Conservation (phyloP, 1,140 invertebrate genomes). For the Diplogasteroides magnus region DNA sequence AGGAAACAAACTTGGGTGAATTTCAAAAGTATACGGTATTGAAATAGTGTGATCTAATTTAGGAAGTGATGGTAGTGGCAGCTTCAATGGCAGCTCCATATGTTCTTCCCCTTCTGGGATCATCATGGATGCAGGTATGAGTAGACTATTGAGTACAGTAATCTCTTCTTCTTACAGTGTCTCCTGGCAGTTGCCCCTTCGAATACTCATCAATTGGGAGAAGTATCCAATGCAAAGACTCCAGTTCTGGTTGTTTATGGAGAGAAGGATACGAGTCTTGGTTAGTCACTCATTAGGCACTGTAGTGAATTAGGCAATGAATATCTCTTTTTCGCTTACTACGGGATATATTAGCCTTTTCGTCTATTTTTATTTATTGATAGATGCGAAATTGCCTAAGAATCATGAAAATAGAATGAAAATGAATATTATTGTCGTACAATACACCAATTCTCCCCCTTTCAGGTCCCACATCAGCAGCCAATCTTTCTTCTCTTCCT, state of each 20-base stretch:
- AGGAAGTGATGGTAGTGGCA: conserved; percentile 14
- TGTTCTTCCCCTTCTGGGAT: conserved; percentile 18
- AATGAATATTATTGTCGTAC: too few species aligned
- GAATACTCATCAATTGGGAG: conserved; percentile 19
- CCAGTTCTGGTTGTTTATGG: conserved; percentile 24
- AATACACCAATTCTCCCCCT: too few species aligned
- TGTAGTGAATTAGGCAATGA: background rate
- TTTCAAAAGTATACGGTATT: too few species aligned
- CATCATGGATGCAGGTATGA: conserved; percentile 3
- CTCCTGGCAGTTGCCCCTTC: conserved; percentile 20
- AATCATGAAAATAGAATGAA: too few species aligned
- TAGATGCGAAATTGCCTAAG: too few species aligned
- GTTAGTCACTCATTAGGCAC: background rate
- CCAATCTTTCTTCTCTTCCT: conserved; percentile 19
- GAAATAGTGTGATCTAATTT: background rate
- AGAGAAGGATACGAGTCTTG: conserved; percentile 24
- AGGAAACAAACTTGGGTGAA: too few species aligned
- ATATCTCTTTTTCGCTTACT: background rate
- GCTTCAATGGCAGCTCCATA: conserved; percentile 29
- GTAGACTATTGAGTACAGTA: too few species aligned
- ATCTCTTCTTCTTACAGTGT: too few species aligned
- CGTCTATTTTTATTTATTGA: too few species aligned
- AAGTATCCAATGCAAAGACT: conserved; percentile 4
- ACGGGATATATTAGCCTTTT: too few species aligned
- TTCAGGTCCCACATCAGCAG: conserved; percentile 19